Evolutionary conservation across 1,140 invertebrate genomes (phyloP), one percentile per base, ranked within the genome.

Genomic region (Bilobella aurantiaca): DNA sequence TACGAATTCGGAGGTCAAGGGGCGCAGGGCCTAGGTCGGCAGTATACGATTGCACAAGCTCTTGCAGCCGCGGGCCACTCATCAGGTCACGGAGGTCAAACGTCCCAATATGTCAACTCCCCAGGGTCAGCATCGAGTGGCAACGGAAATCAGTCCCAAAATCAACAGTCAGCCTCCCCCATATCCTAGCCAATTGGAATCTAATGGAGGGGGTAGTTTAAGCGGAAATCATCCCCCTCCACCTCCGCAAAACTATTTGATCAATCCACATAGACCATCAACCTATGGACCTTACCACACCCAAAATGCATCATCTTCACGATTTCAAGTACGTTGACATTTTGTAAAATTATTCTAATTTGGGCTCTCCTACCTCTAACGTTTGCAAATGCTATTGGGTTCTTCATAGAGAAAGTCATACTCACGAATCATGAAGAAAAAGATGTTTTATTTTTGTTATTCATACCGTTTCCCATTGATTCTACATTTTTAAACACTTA

Each of bases 81-180:
- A 8, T 42, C 37, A 42, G 37, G n/a, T 8, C 37, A 42, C n/a
- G 37, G 37, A 8, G 12, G 49, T 12, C 12, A 53, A 53, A 18
- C 12, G 8, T 12, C 49, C 5, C 37, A 42, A n/a, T 53, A 53
- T 53, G 49, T 23, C 23, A 12, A 53, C 23, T 53, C 49, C 5
- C 49, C 49, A 16, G 49, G 49, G 12, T 53, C 49, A 53, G 23
- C 49, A 5, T 53, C 49, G 25, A 53, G 49, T 23, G 49, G 49
- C 14, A 53, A 23, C 21, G 49, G 49, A 23, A 23, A 23, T 53
- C 49, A 53, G 25, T 5, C 49, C 5, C 49, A 53, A 23, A 53
- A 53, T 53, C 49, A 53, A 53, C 49, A 53, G 49, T 53, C 49
- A 53, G n/a, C 49, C 49, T 5, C 49, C 49, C 14, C 49, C 49